Evolutionary conservation across 2,113 vertebrate genomes (phyloP).

Genomic region (Sylvilagus bachmani): DNA sequence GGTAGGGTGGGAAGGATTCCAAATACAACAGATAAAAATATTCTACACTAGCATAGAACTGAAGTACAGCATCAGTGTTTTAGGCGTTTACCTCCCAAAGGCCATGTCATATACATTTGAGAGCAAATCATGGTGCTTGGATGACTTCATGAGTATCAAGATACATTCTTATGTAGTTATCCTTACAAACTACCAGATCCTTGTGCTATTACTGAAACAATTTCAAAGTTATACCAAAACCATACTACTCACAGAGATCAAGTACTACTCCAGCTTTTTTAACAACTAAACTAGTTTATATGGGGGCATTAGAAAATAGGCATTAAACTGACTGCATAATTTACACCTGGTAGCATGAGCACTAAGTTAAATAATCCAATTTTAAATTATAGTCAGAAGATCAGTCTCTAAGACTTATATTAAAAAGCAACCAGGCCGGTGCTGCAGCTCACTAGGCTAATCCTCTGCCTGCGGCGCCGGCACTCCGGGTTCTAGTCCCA

Average conservation of each 20-base stretch:
- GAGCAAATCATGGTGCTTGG: neutral
- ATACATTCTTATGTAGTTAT: slow-evolving; percentile 6
- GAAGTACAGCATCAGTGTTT: neutral
- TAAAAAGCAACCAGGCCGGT: slow-evolving; percentile 30
- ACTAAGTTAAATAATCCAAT: slow-evolving; percentile 51
- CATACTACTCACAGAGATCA: slow-evolving; percentile 27
- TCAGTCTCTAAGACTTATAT: slow-evolving; percentile 9
- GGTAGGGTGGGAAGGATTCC: neutral
- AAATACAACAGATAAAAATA: neutral
- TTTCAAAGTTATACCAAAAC: slow-evolving; percentile 67
- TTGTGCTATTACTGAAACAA: slow-evolving; percentile 46
- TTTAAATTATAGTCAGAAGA: slow-evolving; percentile 30
- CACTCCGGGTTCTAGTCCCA: no score
- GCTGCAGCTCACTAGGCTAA: no score
- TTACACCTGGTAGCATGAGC: neutral
- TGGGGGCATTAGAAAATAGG: neutral
- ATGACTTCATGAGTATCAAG: neutral
- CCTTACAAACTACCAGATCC: slow-evolving; percentile 9
- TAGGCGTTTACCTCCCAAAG: slow-evolving; percentile 3
- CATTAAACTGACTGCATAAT: neutral
- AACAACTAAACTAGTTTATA: neutral
- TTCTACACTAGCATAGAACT: neutral
- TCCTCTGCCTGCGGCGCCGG: no score
- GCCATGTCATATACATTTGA: neutral
- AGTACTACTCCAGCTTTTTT: neutral